Base-by-base conservation (phyloP, 2,888 invertebrate genomes). In the Lasioglossum morio region DNA sequence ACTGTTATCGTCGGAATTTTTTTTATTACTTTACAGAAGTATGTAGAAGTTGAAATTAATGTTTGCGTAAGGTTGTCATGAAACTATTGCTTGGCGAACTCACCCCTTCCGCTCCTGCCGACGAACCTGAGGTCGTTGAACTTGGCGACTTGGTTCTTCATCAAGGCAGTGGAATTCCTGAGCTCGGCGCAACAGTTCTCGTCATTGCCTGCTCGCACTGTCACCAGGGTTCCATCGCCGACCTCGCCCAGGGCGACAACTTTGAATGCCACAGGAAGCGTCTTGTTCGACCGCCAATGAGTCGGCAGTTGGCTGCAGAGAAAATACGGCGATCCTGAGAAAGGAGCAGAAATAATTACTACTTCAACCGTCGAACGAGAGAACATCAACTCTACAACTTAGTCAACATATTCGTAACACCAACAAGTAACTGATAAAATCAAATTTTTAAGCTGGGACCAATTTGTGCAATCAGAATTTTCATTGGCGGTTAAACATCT, bases 221-320 rank as follows among this genome's bases (percentile, higher is more conserved):
- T 98, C 88, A 99, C 99, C 94, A 97, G 96, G 57, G 99, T 99
- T n/a, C 99, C 99, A 95, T 99, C 99, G 80, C 97, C 96, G 76
- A 99, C 97, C 86, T 99, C 99, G 4, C 98, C 98, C 75, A 99
- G 96, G 37, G 99, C 98, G 77, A 99, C 98, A 92, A 99, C 99
- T 96, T 98, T 99, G 96, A 99, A 99, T 75, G 99, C 98, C 77
- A 98, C 97, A 63, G 99, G 99, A 79, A 99, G 96, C 2, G 99
- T 99, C 96, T 99, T 99, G 96, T 99, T 99, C 79, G 98, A 99
- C 88, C 99, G 96, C 99, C 99, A 99, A 95, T 99, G 99, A 77
- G 96, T 96, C 77, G 99, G 99, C 93, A 99, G 96, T 91, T 97
- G 97, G 57, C 99, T 98, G 96, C 99, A 99, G 94, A 99, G 97